Evolutionary conservation across 2,888 invertebrate genomes (phyloP), one percentile per base, ranked within the genome.

Genomic region (Argynnis bischoffii): DNA sequence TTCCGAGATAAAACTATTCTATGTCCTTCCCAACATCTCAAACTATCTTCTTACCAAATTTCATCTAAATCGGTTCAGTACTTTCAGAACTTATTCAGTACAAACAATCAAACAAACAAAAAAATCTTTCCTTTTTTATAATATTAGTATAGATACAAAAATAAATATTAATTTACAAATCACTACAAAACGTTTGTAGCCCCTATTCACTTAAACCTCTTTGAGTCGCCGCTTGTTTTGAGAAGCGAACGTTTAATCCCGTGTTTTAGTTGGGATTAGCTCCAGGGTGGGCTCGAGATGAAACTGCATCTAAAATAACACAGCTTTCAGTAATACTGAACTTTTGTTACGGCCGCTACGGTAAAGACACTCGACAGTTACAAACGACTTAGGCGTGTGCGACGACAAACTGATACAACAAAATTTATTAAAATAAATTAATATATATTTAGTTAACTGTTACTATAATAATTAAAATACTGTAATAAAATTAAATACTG

Each of bases 281-380:
- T 74, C 72, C 69, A 71, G 82, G 86, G 86, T 84, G 86, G 86
- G 71, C 85, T 72, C 55, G 47, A 16, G n/a, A 16, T 54, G 46
- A n/a, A 53, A n/a, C 46, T 63, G 53, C 50, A 55, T 55, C 69
- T 65, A 75, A 78, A 75, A 72, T 73, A 73, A 51, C 69, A 75
- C 75, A 67, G 55, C 55, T 63, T 55, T 31, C 60, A 50, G 31
- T 63, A 47, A 53, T 18, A 50, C 55, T 5, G 47, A 41, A 26
- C 26, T 46, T 53, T 41, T 63, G 35, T 63, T 67, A 50, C 50
- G 6, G 35, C 13, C 18, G 14, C 46, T 8, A 1, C 16, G 46
- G 13, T 56, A n/a, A 31, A 6, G 21, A 46, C 16, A 47, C 15
- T 18, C 0, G 11, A 51, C n/a, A 51, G n/a, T 51, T n/a, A 16